Conservation (phyloP, 2,888 invertebrate species). For the Cerastis rubricosa region DNA sequence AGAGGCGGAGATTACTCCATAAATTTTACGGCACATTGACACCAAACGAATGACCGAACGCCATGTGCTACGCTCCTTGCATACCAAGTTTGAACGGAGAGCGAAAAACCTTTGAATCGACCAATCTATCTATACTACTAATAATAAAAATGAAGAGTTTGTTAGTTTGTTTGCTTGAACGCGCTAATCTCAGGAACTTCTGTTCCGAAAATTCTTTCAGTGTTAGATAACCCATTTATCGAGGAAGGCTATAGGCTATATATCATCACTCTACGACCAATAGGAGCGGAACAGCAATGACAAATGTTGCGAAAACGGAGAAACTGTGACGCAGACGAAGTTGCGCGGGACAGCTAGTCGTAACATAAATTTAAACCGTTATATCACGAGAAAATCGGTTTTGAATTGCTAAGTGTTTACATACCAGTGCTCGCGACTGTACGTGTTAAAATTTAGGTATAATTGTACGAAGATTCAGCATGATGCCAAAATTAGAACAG, state of each 20-base stretch:
- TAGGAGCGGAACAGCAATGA: too few species aligned
- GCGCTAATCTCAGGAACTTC: too few species aligned
- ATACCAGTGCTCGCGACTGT: background rate
- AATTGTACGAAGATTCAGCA: background rate
- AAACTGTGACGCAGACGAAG: too few species aligned
- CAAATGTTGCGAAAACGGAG: too few species aligned
- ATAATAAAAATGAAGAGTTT: too few species aligned
- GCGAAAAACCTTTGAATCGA: background rate
- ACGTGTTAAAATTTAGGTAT: background rate
- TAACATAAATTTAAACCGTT: background rate
- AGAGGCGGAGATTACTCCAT: background rate
- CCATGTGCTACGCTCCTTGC: background rate
- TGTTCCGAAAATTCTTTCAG: too few species aligned
- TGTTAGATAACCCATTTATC: too few species aligned
- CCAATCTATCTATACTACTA: too few species aligned
- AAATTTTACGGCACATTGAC: background rate
- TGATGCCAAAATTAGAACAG: background rate
- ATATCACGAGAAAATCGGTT: background rate
- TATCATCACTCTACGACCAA: too few species aligned
- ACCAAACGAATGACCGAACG: background rate
- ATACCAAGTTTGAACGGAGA: conserved; percentile 25
- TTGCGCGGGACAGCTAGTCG: too few species aligned
- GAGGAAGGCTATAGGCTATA: too few species aligned
- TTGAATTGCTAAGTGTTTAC: background rate
- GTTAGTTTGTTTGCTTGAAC: too few species aligned